A percentile compares a stretch with the other conserved stretches of the same genome.
These are phyloP conservation scores for Nebria salina DNA, from an alignment of 2,888 invertebrate genomes.

Conservation along the genomic window DNA sequence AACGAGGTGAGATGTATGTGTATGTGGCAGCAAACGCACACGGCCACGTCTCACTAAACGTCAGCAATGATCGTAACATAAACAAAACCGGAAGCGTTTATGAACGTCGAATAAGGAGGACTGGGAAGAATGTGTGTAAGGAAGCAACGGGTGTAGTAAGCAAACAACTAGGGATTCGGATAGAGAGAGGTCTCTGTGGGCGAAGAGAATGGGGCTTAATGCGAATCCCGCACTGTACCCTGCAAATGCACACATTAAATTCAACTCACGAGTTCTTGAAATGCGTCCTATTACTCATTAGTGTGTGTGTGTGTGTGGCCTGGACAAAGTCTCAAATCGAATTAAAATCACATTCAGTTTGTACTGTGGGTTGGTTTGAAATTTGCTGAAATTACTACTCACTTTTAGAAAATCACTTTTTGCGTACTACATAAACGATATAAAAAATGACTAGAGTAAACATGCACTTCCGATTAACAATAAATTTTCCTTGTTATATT, in stretches of 20 bases:
- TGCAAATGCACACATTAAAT: constrained; percentile 58
- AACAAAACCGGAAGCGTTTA: constrained; percentile 42
- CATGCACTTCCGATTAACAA: too few relatives aligned
- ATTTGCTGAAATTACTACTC: constrained; percentile 14
- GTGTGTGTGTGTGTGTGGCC: constrained; percentile 31
- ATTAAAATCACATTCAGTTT: constrained; percentile 49
- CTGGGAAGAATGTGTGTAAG: not conserved
- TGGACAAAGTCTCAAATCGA: constrained; percentile 42
- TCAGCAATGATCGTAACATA: constrained; percentile 47
- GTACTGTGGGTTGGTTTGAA: constrained; percentile 4
- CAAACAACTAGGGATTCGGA: constrained; percentile 27
- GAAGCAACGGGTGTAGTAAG: constrained; percentile 26
- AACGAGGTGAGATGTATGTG: constrained; percentile 27
- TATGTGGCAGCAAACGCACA: not conserved
- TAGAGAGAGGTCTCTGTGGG: not conserved
- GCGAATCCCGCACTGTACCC: constrained; percentile 51
- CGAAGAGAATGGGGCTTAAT: constrained; percentile 47
- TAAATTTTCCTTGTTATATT: too few relatives aligned
- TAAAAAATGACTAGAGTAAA: too few relatives aligned
- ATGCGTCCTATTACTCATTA: constrained; percentile 48
- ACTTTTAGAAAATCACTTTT: constrained; percentile 20
- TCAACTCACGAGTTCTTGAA: constrained; percentile 55
- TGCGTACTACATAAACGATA: too few relatives aligned
- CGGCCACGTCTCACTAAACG: constrained; percentile 44
- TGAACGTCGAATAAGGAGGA: constrained; percentile 24